Evolutionary conservation across 2,113 vertebrate species (phyloP).

Genomic region (Puffinus mauretanicus): DNA sequence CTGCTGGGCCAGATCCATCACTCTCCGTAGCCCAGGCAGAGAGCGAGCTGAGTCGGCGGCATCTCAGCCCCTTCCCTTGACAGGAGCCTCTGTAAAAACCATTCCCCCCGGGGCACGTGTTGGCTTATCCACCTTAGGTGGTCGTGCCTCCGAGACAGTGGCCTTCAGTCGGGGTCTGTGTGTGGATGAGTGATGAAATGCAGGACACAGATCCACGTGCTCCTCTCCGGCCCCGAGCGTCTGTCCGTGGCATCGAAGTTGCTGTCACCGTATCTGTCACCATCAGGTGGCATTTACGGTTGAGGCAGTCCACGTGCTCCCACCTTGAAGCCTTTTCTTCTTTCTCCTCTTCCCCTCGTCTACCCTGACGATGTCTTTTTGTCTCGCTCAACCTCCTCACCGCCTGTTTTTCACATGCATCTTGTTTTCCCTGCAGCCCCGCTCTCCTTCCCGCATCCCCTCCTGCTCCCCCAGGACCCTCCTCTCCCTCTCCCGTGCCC

Average conservation of each 20-base stretch:
- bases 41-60: fast-evolving
- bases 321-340: not conserved
- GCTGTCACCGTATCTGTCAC: not conserved
- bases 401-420: not conserved
- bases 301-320: not conserved
- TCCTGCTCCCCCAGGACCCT: not conserved
- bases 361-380: not conserved
- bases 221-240: fast-evolving
- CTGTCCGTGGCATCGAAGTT: fast-evolving
- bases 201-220: not conserved
- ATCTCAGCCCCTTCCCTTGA: not conserved
- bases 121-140: not conserved
- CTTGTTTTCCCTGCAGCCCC: not conserved
- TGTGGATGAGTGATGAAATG: not conserved
- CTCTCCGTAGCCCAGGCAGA: not conserved
- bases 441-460: not conserved
- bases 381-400: not conserved
- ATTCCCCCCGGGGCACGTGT: fast-evolving
- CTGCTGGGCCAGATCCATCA: not conserved
- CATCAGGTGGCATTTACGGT: not conserved
- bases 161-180: not conserved
- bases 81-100: not conserved
- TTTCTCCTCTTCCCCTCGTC: not conserved
- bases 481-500: not conserved
- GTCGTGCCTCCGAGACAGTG: not conserved